A percentile compares a stretch with the other conserved stretches of the same genome.
These are phyloP conservation scores for Zingel zingel DNA, from an alignment of 2,113 vertebrate genomes.

Conservation along the genomic window DNA sequence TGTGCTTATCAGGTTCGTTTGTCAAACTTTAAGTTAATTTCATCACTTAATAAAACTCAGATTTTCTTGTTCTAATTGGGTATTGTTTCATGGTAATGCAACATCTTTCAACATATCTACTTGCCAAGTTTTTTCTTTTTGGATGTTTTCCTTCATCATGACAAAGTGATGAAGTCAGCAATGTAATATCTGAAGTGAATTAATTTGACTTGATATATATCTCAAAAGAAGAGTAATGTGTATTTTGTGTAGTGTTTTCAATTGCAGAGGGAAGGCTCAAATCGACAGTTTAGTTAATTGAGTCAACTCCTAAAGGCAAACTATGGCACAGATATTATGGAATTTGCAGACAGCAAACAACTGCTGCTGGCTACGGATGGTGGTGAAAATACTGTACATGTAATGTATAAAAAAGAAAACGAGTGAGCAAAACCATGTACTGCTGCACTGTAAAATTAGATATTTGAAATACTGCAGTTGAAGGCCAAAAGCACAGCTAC, in stretches of 20 bases:
- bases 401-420: slow-evolving; percentile 3
- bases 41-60: slow-evolving; percentile 35
- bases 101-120: slow-evolving; percentile 17
- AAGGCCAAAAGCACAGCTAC: slow-evolving; percentile 10
- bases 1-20: slow-evolving; percentile 24
- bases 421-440: slow-evolving; percentile 18
- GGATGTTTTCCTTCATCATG: not conserved
- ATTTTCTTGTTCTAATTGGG: slow-evolving; percentile 23
- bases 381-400: slow-evolving; percentile 6
- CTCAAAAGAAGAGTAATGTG: slow-evolving; percentile 4
- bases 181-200: slow-evolving; percentile 23
- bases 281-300: slow-evolving; percentile 4
- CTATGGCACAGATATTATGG: not conserved
- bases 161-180: slow-evolving; percentile 19
- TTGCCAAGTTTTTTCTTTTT: slow-evolving; percentile 34
- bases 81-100: slow-evolving; percentile 24
- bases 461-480: slow-evolving; percentile 32
- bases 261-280: not conserved
- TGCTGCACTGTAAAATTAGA: not conserved
- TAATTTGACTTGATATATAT: slow-evolving; percentile 14
- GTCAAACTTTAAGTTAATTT: slow-evolving; percentile 39
- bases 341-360: slow-evolving; percentile 21
- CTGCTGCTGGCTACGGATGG: not conserved
- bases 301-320: slow-evolving; percentile 17
- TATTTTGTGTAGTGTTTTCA: slow-evolving; percentile 27